phyloP scores from a whole-genome alignment of 2,797 vertebrate genomes.

The Euphonia xanthogaster region DNA sequence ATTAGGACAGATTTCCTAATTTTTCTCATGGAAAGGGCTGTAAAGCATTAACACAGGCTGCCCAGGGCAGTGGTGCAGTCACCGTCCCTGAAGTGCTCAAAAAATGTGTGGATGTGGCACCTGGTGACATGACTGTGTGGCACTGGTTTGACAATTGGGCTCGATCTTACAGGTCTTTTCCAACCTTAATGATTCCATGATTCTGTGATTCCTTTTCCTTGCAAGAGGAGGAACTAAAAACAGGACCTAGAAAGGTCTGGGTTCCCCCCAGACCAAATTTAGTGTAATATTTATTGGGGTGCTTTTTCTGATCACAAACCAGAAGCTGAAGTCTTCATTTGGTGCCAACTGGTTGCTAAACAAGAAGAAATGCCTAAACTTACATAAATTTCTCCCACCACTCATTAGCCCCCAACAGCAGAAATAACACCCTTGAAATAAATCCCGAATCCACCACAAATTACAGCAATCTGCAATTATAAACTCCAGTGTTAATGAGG shows the following conservation, averaged over 20 bases:
- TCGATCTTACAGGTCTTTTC: not conserved
- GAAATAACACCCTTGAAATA: constrained; percentile 60
- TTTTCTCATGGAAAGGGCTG: not conserved
- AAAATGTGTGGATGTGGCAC: rapidly evolving
- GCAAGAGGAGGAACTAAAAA: not conserved
- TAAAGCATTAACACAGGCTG: not conserved
- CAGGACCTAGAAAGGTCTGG: not conserved
- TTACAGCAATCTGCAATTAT: constrained; percentile 69
- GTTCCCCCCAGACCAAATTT: not conserved
- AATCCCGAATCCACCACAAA: constrained; percentile 44
- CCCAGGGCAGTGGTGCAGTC: not conserved
- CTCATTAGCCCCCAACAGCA: constrained; percentile 44
- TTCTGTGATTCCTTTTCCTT: not conserved
- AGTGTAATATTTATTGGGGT: not conserved
- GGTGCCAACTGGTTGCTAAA: not conserved
- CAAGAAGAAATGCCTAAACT: not conserved
- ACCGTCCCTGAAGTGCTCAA: not conserved
- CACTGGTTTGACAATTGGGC: rapidly evolving
- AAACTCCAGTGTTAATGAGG: constrained; percentile 65
- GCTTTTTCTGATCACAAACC: not conserved
- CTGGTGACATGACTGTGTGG: not conserved
- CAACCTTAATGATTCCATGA: rapidly evolving
- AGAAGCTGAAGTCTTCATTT: not conserved
- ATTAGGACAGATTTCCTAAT: not conserved
- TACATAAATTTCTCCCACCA: not conserved